Base-by-base conservation (phyloP, 1,140 invertebrate species). In the Papilio machaon region DNA sequence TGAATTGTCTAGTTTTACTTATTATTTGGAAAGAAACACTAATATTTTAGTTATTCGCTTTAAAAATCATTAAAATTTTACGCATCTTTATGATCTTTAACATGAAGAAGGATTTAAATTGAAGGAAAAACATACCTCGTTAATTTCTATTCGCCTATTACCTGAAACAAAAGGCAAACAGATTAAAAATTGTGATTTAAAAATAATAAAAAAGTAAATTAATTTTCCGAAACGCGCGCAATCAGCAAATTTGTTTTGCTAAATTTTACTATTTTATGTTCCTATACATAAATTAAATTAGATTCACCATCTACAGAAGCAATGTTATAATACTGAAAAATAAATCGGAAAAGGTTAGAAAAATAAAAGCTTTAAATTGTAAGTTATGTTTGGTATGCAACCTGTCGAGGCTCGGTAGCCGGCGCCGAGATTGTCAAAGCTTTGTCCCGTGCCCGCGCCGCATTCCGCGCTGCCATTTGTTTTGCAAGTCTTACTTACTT, bases 391-490 rank as follows among this genome's bases (percentile, higher is more conserved):
- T 84, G 86, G 85, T 84, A 90, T 88, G 84, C 85, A 85, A 81
- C 84, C 73, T 85, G 85, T 84, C 84, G 87, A 85, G 84, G 85
- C 81, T 83, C 73, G 47, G 64, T 77, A 70, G 73, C 64, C 77
- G 83, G 81, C 54, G 47, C 73, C 35, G 60, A 49, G 82, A 87
- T 84, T 87, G 88, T 90, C 89, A 91, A 91, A 90, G 89, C 89
- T 89, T 88, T 91, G 86, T 90, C 83, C 85, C 85, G 83, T 85
- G 83, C 83, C 74, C 77, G n/a, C 74, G 54, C 82, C 85, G 87
- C 84, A 88, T 89, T 82, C 86, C 88, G 82, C 80, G 81, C 82
- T 81, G 87, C 84, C 86, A 89, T 90, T 90, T 92, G 89, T 90
- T 91, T 89, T 90, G 85, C 82, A 86, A 87, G 82, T 86, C 85